Conservation (phyloP, 1,140 invertebrate genomes). For the Vollenhovia emeryi region DNA sequence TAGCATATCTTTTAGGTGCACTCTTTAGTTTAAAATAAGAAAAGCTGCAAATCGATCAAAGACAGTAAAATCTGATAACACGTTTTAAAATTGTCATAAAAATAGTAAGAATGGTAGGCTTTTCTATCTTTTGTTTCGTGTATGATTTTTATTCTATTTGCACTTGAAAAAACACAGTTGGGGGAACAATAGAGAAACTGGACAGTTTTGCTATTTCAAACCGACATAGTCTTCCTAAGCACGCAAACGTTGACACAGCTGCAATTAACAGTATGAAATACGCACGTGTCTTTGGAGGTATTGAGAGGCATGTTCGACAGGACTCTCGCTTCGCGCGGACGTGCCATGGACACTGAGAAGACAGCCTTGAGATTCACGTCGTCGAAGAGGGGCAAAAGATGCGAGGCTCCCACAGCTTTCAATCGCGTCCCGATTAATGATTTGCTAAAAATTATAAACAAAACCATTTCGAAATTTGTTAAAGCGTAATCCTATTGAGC, state of each 20-base stretch:
- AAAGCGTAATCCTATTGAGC: neutral
- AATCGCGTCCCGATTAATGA: slow-evolving; percentile 88
- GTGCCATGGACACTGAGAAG: slow-evolving; percentile 82
- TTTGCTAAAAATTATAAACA: slow-evolving; percentile 76
- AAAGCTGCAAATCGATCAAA: neutral
- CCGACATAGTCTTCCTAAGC: neutral
- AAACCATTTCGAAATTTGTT: neutral
- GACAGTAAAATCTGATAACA: neutral
- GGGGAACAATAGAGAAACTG: neutral
- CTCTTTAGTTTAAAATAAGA: neutral
- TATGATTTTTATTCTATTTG: neutral
- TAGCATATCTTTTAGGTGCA: neutral
- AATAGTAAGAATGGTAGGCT: neutral
- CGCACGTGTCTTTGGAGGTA: slow-evolving; percentile 73
- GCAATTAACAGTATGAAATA: slow-evolving; percentile 47
- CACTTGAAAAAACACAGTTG: neutral
- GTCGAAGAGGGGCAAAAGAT: slow-evolving; percentile 91
- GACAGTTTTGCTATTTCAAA: neutral
- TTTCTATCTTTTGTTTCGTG: neutral
- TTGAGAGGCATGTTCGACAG: slow-evolving; percentile 82
- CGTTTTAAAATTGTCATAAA: neutral
- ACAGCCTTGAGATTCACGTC: slow-evolving; percentile 88
- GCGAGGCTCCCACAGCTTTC: slow-evolving; percentile 87
- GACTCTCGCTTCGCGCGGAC: slow-evolving; percentile 72
- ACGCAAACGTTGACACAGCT: slow-evolving; percentile 26